These are phyloP conservation scores for Psilopsiagon aurifrons DNA, from an alignment of 2,113 vertebrate genomes.

Conservation along the genomic window DNA sequence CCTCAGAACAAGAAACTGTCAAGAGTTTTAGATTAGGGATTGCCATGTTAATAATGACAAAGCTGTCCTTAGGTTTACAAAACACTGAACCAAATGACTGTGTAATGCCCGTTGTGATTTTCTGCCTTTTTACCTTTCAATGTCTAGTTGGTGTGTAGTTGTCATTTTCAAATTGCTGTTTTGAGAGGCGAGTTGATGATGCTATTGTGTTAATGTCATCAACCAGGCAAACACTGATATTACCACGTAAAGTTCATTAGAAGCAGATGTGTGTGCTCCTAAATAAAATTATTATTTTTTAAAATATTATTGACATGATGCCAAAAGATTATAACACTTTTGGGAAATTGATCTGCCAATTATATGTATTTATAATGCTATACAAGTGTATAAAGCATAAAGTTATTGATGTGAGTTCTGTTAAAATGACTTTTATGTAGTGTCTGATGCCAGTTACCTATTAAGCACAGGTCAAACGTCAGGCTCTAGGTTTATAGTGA, in stretches of 20 bases:
- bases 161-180: conserved; percentile 28
- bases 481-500: neutral
- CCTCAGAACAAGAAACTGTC: neutral
- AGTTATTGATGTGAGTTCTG: neutral
- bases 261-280: neutral
- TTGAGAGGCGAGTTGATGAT: neutral
- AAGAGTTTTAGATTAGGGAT: neutral
- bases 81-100: neutral
- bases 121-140: conserved; percentile 21
- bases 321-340: neutral
- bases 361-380: neutral
- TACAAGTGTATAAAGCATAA: neutral
- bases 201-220: conserved; percentile 21
- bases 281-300: neutral
- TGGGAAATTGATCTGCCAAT: neutral
- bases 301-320: neutral
- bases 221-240: conserved; percentile 2
- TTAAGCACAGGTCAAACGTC: neutral
- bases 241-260: conserved; percentile 32
- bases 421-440: neutral
- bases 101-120: neutral
- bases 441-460: neutral
- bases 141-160: neutral
- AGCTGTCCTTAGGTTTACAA: neutral
- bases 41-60: neutral